Evolutionary conservation across 2,888 invertebrate species (phyloP), one percentile per base, ranked within the genome.

Genomic region (Trichopoda pennipes): DNA sequence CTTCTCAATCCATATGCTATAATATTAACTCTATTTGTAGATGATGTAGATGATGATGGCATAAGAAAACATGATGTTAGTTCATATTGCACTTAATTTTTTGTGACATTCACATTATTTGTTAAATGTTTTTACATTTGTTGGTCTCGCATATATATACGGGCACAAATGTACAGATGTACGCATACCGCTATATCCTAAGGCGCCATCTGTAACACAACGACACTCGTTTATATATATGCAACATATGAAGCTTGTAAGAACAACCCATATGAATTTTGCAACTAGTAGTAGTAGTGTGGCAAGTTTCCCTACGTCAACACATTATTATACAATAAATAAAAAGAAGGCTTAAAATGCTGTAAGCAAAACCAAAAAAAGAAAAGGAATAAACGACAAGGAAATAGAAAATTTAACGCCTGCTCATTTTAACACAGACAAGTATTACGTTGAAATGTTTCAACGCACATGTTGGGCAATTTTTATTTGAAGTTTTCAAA

Each of bases 1-100:
- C 76, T 55, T 47, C 76, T 28, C 47, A 44, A 47, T 69, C 16
- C 44, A 61, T 47, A 69, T 69, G 47, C 47, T 72, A 35, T 42
- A 64, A 60, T 47, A 79, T 73, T 73, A 73, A 73, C 73, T 66
- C 53, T 53, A 28, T 47, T 64, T 64, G 64, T 42, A 44, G 53
- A 44, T 55, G 47, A 53, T 66, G 47, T 9, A 17, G 53, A 53
- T 53, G 38, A 56, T 64, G 77, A 63, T 78, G 78, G 61, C 53
- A 53, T 35, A 70, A 63, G 56, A 47, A 69, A 75, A 70, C 75
- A 81, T 73, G 55, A 72, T 77, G 77, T 77, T 77, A 69, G 69
- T 70, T 81, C 78, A 74, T 70, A 75, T 78, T 81, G 70, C 78
- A 81, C 81, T 81, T 81, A 81, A 81, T 74, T 74, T 73, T 81